These are phyloP conservation scores for Rafetus swinhoei DNA, from an alignment of 2,113 vertebrate genomes.

Conservation along the genomic window DNA sequence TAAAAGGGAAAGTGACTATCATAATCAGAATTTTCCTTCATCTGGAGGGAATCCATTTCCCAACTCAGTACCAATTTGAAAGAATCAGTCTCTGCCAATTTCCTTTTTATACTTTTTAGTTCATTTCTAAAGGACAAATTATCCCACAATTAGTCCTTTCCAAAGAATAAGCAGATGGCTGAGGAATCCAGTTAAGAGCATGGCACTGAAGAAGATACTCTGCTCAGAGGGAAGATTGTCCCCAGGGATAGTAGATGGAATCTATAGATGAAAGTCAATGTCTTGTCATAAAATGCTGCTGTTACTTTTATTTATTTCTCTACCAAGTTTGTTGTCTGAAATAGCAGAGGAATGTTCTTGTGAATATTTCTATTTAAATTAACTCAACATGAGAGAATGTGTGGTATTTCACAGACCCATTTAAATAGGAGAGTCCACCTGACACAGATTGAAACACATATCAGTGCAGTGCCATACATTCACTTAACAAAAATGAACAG, in stretches of 20 bases:
- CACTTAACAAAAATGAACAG: neutral
- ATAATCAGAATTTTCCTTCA: neutral
- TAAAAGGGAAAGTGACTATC: neutral
- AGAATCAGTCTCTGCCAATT: neutral
- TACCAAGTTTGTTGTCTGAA: neutral
- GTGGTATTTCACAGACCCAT: neutral
- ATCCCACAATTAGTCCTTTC: neutral
- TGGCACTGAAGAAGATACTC: neutral
- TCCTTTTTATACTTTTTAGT: neutral
- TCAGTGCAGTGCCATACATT: neutral
- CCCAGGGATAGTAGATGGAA: neutral
- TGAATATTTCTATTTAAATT: neutral
- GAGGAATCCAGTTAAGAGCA: neutral
- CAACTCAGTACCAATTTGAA: neutral
- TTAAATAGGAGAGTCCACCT: neutral
- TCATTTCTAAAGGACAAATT: neutral
- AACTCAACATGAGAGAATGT: neutral
- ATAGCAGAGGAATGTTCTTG: neutral
- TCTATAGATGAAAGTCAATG: neutral
- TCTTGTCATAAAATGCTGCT: neutral
- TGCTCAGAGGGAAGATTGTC: neutral
- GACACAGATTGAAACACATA: neutral
- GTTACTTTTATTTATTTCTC: neutral
- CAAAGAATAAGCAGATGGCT: neutral
- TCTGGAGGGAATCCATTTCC: neutral